Conservation (phyloP, 2,888 invertebrate genomes). For the Lasioglossum malachurum region DNA sequence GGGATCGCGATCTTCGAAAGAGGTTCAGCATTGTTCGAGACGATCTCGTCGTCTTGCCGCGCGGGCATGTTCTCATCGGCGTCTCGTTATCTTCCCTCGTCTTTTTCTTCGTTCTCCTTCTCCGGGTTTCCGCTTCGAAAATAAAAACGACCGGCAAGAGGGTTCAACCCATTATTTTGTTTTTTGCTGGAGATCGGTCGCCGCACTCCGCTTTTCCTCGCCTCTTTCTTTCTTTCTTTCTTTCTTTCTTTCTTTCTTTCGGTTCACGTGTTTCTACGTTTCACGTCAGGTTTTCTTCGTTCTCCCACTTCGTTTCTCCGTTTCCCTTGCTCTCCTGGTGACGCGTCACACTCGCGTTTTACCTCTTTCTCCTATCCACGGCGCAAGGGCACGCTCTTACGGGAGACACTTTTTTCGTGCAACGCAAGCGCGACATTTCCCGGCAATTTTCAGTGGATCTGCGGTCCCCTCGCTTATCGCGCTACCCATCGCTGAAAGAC, state of each 20-base stretch:
- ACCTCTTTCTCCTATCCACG: constrained; percentile 6
- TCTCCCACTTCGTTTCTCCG: too few relatives aligned
- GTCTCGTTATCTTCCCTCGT: constrained; percentile 46
- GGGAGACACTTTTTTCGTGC: constrained; percentile 70
- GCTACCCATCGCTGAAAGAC: constrained; percentile 81
- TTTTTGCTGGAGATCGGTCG: constrained; percentile 44
- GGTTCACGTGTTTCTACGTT: neutral
- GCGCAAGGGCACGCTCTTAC: constrained; percentile 30
- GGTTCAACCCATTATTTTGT: constrained; percentile 77
- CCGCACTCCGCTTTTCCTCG: constrained; percentile 9
- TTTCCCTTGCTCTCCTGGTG: neutral
- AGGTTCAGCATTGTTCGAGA: constrained; percentile 41
- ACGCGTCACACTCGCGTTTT: neutral
- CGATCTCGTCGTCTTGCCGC: constrained; percentile 47
- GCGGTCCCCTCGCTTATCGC: constrained; percentile 67
- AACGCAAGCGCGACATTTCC: constrained; percentile 62
- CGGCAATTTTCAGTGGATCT: constrained; percentile 70
- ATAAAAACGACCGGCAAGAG: constrained; percentile 40
- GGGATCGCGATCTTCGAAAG: constrained; percentile 41
- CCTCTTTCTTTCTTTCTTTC: too few relatives aligned
- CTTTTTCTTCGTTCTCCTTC: neutral
- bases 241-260: neutral
- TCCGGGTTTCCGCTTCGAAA: constrained; percentile 38
- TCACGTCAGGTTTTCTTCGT: neutral
- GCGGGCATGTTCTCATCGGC: constrained; percentile 48